Conservation (phyloP, 2,888 invertebrate species). For the Ctenicera cuprea region DNA sequence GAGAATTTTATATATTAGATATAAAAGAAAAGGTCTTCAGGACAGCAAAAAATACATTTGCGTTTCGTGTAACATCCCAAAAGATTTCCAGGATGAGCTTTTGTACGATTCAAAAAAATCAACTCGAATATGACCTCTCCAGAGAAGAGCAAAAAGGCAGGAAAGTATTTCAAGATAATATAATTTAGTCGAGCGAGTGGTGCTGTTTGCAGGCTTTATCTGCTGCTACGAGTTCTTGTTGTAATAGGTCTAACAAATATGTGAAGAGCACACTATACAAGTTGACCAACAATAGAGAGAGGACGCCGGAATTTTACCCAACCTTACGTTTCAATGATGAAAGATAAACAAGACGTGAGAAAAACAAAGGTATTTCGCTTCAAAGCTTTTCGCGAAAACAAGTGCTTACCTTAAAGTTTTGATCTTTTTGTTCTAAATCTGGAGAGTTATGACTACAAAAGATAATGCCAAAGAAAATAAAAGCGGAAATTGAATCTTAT, state of each 20-base stretch:
- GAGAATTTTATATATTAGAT: no score
- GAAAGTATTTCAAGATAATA: slow-evolving; percentile 48
- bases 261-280: slow-evolving; percentile 42
- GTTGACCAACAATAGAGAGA: slow-evolving; percentile 42
- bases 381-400: slow-evolving; percentile 33
- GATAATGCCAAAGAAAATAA: slow-evolving; percentile 40
- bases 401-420: slow-evolving; percentile 39
- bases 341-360: slow-evolving; percentile 50
- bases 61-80: slow-evolving; percentile 38
- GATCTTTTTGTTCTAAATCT: slow-evolving; percentile 43
- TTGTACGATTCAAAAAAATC: slow-evolving; percentile 43
- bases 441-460: slow-evolving; percentile 29
- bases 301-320: slow-evolving; percentile 18
- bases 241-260: slow-evolving; percentile 44
- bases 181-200: slow-evolving; percentile 45
- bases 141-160: slow-evolving; percentile 41
- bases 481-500: slow-evolving; percentile 39
- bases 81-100: slow-evolving; percentile 40
- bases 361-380: slow-evolving; percentile 45
- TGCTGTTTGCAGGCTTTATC: slow-evolving; percentile 49
- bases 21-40: slow-evolving; percentile 6
- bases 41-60: slow-evolving; percentile 39
- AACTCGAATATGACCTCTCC: slow-evolving; percentile 48
- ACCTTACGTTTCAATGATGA: slow-evolving; percentile 43
- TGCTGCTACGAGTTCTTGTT: slow-evolving; percentile 10